Conservation (phyloP, 2,797 vertebrate species). For the Lates japonicus region DNA sequence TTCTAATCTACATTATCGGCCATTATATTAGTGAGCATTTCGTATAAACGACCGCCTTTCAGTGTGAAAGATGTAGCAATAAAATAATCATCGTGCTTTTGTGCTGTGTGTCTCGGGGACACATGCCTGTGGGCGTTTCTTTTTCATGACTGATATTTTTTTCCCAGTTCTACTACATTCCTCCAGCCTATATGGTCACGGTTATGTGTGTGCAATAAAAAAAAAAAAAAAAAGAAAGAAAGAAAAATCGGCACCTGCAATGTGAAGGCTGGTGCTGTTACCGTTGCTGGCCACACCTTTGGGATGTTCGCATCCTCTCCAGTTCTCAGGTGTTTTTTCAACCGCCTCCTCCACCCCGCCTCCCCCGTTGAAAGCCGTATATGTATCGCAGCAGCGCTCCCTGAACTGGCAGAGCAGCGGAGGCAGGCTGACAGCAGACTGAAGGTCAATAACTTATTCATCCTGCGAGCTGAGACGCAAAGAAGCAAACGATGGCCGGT, state of each 20-base stretch:
- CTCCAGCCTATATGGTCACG: too few species aligned
- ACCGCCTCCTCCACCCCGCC: neutral
- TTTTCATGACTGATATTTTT: too few species aligned
- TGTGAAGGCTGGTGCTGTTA: neutral
- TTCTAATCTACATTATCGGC: too few species aligned
- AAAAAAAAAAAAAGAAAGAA: too few species aligned
- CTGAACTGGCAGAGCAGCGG: accelerated
- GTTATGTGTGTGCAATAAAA: too few species aligned
- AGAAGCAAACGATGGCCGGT: conserved; percentile 58
- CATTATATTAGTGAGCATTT: too few species aligned
- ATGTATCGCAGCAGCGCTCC: accelerated
- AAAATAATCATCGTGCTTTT: too few species aligned
- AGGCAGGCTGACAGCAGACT: neutral
- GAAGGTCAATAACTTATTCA: neutral
- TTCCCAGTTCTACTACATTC: neutral
- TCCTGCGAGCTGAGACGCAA: neutral
- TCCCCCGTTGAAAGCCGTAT: neutral
- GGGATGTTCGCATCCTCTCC: neutral
- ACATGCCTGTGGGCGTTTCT: too few species aligned
- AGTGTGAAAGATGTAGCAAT: too few species aligned
- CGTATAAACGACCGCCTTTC: too few species aligned
- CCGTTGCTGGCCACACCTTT: neutral
- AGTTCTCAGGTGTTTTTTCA: neutral
- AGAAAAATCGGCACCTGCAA: neutral
- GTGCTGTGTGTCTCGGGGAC: too few species aligned